Percentiles rank a stretch among this genome's conserved stretches.
Conservation (phyloP, 2,113 vertebrate species). For the Varanus komodoensis region DNA sequence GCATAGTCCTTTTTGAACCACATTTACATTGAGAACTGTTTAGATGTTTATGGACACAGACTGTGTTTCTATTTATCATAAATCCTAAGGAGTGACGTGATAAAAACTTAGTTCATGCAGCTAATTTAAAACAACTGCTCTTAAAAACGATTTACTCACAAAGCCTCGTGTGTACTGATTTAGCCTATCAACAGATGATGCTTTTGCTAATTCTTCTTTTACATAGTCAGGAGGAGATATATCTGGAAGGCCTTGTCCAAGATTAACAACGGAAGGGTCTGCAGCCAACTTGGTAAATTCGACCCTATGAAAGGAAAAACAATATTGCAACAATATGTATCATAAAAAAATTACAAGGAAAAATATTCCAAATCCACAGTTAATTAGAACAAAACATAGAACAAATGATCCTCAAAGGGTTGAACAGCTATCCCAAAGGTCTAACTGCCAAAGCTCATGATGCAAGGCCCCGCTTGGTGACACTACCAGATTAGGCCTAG, state of each 20-base stretch:
- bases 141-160: constrained; percentile 79
- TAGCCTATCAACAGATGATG: constrained; percentile 81
- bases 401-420: background rate
- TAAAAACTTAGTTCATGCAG: constrained; percentile 15
- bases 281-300: constrained; percentile 90
- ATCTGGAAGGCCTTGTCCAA: constrained; percentile 93
- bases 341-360: constrained; percentile 18
- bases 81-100: background rate
- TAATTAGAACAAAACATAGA: background rate
- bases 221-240: constrained; percentile 90
- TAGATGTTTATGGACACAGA: background rate
- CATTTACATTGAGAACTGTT: background rate
- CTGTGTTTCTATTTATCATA: background rate
- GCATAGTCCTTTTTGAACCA: background rate
- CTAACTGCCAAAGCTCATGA: background rate
- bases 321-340: background rate
- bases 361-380: background rate
- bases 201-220: constrained; percentile 86
- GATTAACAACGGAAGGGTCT: constrained; percentile 91
- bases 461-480: background rate
- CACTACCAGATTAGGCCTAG: background rate
- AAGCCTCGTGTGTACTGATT: constrained; percentile 97
- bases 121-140: background rate
- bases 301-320: constrained; percentile 78
- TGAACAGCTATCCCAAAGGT: background rate